A percentile compares a stretch with the other conserved stretches of the same genome.
These are phyloP conservation scores for Griposia aprilina DNA, from an alignment of 2,888 invertebrate species.

Conservation along the genomic window DNA sequence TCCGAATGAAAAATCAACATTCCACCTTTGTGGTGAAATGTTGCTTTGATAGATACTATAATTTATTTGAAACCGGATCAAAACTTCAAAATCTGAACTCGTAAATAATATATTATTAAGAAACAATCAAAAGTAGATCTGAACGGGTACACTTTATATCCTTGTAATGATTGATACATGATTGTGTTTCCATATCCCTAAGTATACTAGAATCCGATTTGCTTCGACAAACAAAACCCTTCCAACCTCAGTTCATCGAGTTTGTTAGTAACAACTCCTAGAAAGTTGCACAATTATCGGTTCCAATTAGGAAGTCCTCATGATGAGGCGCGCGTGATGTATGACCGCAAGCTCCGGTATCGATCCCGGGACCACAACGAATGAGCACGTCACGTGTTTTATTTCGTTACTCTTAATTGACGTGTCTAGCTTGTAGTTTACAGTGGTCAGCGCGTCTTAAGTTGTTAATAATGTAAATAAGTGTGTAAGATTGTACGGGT, in stretches of 20 bases:
- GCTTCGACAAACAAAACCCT: not conserved
- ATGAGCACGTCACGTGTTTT: slow-evolving; percentile 28
- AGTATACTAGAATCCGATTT: not conserved
- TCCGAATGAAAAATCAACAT: too few relatives aligned
- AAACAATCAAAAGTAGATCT: not conserved
- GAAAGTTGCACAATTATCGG: slow-evolving; percentile 41
- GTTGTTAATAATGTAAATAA: not conserved
- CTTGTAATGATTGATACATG: not conserved
- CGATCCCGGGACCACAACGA: slow-evolving; percentile 19
- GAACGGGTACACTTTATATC: not conserved
- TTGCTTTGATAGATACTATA: not conserved
- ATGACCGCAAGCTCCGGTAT: slow-evolving; percentile 44
- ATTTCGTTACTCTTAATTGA: slow-evolving; percentile 17
- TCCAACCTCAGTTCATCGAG: slow-evolving; percentile 10
- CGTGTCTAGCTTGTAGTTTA: slow-evolving; percentile 1
- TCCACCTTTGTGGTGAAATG: too few relatives aligned
- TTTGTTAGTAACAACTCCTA: slow-evolving; percentile 18
- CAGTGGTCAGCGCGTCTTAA: not conserved
- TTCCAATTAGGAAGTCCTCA: slow-evolving; percentile 44
- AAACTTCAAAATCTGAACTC: not conserved
- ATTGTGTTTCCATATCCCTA: not conserved
- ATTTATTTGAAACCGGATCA: not conserved
- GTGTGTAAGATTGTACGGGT: not conserved
- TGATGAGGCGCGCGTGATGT: slow-evolving; percentile 56
- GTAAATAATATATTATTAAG: not conserved